Conservation (phyloP, 2,888 invertebrate species). For the Argynnis bischoffii region DNA sequence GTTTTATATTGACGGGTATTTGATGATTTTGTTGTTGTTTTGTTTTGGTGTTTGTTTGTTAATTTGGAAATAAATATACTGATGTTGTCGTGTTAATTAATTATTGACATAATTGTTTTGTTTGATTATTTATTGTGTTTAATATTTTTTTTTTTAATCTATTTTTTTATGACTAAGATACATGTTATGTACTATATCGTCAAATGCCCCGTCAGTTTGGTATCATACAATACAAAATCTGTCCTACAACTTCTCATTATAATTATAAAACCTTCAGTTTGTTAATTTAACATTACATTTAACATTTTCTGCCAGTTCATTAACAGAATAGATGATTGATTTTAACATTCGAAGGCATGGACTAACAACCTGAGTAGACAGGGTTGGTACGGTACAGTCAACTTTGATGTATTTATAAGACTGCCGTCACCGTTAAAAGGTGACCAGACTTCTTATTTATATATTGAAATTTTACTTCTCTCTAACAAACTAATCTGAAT, state of each 20-base stretch:
- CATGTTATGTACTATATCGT: not conserved
- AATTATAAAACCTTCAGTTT: constrained; percentile 17
- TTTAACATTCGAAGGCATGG: constrained; percentile 59
- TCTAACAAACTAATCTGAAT: constrained; percentile 25
- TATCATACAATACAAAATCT: constrained; percentile 22
- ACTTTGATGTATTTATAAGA: constrained; percentile 51
- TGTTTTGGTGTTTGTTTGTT: not conserved
- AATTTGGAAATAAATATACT: not conserved
- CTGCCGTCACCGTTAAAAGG: constrained; percentile 77
- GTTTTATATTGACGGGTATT: constrained; percentile 22
- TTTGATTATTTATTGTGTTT: too few species aligned
- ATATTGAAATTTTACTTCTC: constrained; percentile 34
- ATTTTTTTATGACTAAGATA: not conserved
- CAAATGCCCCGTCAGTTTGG: constrained; percentile 29
- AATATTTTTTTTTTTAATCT: too few species aligned
- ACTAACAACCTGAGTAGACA: constrained; percentile 73
- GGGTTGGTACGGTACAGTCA: constrained; percentile 61
- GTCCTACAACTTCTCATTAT: constrained; percentile 19
- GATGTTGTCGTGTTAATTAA: too few species aligned
- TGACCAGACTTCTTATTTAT: constrained; percentile 69
- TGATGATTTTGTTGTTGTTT: constrained; percentile 14
- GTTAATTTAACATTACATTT: constrained; percentile 23
- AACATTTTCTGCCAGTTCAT: constrained; percentile 38
- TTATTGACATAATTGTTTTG: too few species aligned
- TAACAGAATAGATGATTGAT: constrained; percentile 38